Base-by-base conservation (phyloP, 92 coral and sea anemone genomes). In the Phenganax stokvisi region DNA sequence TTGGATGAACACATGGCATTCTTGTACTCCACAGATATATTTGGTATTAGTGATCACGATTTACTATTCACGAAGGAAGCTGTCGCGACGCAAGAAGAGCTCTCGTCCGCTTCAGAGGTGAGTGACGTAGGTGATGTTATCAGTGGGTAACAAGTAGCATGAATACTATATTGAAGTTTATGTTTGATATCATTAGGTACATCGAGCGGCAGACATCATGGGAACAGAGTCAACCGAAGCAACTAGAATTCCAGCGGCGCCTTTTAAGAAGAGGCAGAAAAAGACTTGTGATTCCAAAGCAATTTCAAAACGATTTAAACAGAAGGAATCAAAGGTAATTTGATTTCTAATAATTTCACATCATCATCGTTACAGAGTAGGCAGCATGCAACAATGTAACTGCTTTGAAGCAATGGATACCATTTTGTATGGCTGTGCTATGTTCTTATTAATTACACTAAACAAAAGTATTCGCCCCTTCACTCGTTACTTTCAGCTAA, bases 41-140 rank as follows among this genome's bases (percentile, higher is more conserved):
- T 94, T 78, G 98, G 98, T 12, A 87, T 94, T 65, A 85, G 91
- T 54, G 98, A 94, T 80, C 98, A 94, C 31, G 97, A 94, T 57
- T 79, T 94, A 65, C 85, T 94, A 93, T 94, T 88, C 84, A 88
- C 89, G 57, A 86, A 91, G 57, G 98, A 94, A 76, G 98, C 89
- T 53, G 92, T 87, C 27, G 97, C 89, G 30, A 85, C 94, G 10
- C 69, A 90, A 16, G 98, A 92, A 30, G 97, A 93, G 65, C 25
- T 80, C 7, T 82, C 72, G 10, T 84, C 82, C 44, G 20, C 85
- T 27, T 71, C 85, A 4, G 58, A 83, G 6, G 80, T 80, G 53
- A 74, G 71, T 25, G 91, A 92, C 10, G 94, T 90, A 90, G 80
- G 98, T 93, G 85, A 64, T 3, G 76, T 71, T 8, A 12, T 69